phyloP scores from a whole-genome alignment of 2,888 invertebrate species.

The Melanophora roralis region DNA sequence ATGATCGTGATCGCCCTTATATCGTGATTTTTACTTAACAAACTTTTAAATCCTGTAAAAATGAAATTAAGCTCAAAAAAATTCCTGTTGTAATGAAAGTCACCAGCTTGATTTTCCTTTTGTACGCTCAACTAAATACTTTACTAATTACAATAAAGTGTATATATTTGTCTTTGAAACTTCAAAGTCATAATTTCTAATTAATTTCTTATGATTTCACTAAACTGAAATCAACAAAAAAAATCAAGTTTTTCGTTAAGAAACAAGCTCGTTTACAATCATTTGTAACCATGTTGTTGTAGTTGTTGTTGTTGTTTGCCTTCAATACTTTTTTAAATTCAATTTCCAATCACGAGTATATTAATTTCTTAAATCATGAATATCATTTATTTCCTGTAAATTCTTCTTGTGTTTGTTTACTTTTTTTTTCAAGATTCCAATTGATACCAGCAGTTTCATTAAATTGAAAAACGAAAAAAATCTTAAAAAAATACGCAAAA shows the following conservation, averaged over 20 bases:
- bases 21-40: conserved; percentile 68
- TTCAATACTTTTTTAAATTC: conserved; percentile 16
- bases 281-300: background rate
- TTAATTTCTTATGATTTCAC: conserved; percentile 20
- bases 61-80: background rate
- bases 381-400: conserved; percentile 59
- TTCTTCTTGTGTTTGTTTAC: background rate
- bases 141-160: conserved; percentile 45
- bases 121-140: conserved; percentile 22
- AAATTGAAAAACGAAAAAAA: conserved; percentile 33
- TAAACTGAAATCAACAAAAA: background rate
- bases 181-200: conserved; percentile 38
- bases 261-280: conserved; percentile 8
- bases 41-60: conserved; percentile 50
- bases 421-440: conserved; percentile 30
- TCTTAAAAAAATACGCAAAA: conserved; percentile 51
- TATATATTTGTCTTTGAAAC: background rate
- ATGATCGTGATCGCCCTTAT: conserved; percentile 70
- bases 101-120: conserved; percentile 1
- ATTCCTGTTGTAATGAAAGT: background rate
- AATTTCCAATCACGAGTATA: conserved; percentile 58
- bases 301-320: background rate
- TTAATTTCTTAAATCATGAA: conserved; percentile 57
- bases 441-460: conserved; percentile 61
- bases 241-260: conserved; percentile 7